Evolutionary conservation across 2,797 vertebrate species (phyloP).

Genomic region (Artibeus jamaicensis): DNA sequence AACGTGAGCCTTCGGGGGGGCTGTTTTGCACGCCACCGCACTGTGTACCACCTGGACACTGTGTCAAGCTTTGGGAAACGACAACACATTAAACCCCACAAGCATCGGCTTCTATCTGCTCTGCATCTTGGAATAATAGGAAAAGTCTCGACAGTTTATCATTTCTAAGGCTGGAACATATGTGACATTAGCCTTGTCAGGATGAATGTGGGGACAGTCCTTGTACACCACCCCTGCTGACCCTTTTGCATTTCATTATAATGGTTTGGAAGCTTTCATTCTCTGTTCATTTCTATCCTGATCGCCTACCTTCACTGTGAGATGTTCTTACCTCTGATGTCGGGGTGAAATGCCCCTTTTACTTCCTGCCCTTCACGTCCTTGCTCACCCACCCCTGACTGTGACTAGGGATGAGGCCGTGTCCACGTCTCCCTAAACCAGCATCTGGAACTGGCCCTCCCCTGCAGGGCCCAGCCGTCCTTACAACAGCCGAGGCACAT

Average conservation of each 20-base stretch:
- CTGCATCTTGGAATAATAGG: neutral
- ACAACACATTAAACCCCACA: neutral
- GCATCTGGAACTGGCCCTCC: neutral
- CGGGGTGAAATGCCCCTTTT: neutral
- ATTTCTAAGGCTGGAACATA: neutral
- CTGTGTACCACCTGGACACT: fast-evolving
- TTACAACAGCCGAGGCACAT: neutral
- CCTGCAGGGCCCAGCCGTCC: no score
- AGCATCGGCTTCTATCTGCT: neutral
- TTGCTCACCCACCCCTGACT: neutral
- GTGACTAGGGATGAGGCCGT: neutral
- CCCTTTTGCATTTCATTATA: neutral
- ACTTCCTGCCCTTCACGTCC: neutral
- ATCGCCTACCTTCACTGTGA: neutral
- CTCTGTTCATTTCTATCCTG: neutral
- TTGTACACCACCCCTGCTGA: neutral
- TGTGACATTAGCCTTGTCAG: neutral
- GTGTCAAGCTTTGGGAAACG: neutral
- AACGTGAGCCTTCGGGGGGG: neutral
- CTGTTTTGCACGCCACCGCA: fast-evolving
- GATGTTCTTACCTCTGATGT: neutral
- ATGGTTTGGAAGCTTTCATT: neutral
- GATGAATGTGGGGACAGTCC: neutral
- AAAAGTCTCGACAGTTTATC: neutral
- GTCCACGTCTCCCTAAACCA: neutral